Evolutionary conservation across 2,113 vertebrate genomes (phyloP).

Genomic region (Aspidoscelis tigris): DNA sequence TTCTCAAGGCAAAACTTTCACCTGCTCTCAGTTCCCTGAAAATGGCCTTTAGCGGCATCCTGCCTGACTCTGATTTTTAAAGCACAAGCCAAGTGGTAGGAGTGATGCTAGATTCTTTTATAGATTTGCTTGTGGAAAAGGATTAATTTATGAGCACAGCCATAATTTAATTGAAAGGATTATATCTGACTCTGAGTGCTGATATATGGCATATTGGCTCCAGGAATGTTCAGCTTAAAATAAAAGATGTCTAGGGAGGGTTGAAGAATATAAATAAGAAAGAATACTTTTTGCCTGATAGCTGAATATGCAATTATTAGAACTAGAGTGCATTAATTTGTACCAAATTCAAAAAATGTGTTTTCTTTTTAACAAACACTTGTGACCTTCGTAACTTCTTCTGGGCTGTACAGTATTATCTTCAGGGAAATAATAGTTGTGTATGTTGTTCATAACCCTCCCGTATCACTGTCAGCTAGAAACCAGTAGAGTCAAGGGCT

Average conservation of each 20-base stretch:
- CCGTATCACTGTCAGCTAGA: background rate
- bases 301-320: background rate
- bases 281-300: background rate
- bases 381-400: background rate
- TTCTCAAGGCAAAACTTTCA: no score
- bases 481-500: background rate
- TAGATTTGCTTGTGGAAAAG: constrained; percentile 20
- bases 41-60: no score
- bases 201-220: background rate
- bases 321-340: background rate
- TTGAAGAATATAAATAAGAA: background rate
- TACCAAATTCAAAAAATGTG: background rate
- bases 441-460: background rate
- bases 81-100: background rate
- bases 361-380: background rate
- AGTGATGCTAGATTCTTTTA: constrained; percentile 14
- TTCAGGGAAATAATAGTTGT: background rate
- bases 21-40: no score
- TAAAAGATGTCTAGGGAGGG: background rate
- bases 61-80: constrained; percentile 17
- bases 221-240: background rate
- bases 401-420: background rate
- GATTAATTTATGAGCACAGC: constrained; percentile 1
- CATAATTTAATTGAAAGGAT: background rate
- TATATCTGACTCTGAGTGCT: background rate